Base-by-base conservation (phyloP, 2,888 invertebrate genomes). In the Eucera pruinosa region DNA sequence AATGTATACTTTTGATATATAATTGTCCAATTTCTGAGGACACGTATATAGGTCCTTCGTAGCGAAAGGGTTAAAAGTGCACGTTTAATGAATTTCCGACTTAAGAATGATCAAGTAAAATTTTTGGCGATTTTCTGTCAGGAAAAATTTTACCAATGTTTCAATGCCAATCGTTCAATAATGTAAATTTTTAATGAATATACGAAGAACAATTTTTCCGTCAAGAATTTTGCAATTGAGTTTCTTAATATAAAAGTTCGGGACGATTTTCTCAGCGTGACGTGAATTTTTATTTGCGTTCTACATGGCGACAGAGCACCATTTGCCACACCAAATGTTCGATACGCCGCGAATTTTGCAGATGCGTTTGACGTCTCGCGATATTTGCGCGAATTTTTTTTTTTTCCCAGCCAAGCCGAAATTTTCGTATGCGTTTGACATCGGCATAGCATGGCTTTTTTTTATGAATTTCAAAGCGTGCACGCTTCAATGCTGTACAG, bases 381-480 rank as follows among this genome's bases (percentile, higher is more conserved):
- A 18, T 58, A 27, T 48, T 62, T 25, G 13, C 20, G 20, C 43
- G 20, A 30, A 11, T 18, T 2, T 39, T 45, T 33, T 30, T 43
- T n/a, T n/a, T 18, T 43, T 13, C 7, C 18, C 9, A 20, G 2
- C 36, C 13, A 20, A 0, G n/a, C 36, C 11, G 23, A 47, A 55
- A 27, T 33, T 67, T 57, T 36, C 25, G 48, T 57, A 23, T 45
- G 33, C 45, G 27, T 66, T 66, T 27, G 57, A 52, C 20, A 13
- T 30, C 45, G 9, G 33, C 20, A 11, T 11, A 11, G 15, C 41
- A 15, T 33, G 23, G 1, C 30, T 20, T 36, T 33, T 27, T 45
- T 69, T 65, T 33, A 13, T 43, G n/a, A 62, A 48, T 62, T 62
- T 62, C 6, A 39, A 48, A 50, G 9, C 36, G 7, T 20, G 47